Conservation (phyloP, 2,888 invertebrate genomes). For the Chrysopilus asiliformis region DNA sequence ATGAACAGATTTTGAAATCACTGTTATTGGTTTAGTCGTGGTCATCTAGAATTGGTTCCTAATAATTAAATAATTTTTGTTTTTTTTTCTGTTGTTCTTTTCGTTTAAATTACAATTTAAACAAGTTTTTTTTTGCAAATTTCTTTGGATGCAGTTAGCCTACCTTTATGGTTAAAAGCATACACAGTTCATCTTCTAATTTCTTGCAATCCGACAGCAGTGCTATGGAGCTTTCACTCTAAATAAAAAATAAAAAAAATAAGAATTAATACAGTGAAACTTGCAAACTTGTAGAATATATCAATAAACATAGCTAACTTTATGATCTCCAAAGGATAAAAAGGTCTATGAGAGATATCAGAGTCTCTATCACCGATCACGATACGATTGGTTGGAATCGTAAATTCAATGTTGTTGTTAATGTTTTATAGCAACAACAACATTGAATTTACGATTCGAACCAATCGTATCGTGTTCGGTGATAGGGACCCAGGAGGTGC, state of each 20-base stretch:
- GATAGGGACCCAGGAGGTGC: no score
- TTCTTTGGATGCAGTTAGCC: not conserved
- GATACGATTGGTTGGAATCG: no score
- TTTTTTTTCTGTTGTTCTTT: not conserved
- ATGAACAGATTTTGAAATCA: no score
- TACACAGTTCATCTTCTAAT: slow-evolving; percentile 8
- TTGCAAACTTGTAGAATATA: slow-evolving; percentile 2
- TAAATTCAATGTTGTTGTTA: no score
- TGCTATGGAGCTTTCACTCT: slow-evolving; percentile 9
- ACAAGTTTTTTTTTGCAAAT: not conserved
- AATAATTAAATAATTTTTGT: not conserved
- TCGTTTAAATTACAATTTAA: not conserved
- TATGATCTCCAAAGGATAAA: no score
- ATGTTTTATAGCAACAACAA: no score
- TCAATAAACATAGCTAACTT: no score
- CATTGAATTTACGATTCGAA: no score
- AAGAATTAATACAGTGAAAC: not conserved
- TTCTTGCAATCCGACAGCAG: slow-evolving; percentile 6
- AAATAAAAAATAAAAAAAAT: slow-evolving; percentile 4
- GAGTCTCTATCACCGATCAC: no score
- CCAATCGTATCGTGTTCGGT: no score
- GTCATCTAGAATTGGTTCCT: slow-evolving; percentile 12
- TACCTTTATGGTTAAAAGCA: slow-evolving; percentile 11
- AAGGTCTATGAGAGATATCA: no score
- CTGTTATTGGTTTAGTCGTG: slow-evolving; percentile 11